Evolutionary conservation across 2,113 vertebrate genomes (phyloP).

Genomic region (Odobenus rosmarus): DNA sequence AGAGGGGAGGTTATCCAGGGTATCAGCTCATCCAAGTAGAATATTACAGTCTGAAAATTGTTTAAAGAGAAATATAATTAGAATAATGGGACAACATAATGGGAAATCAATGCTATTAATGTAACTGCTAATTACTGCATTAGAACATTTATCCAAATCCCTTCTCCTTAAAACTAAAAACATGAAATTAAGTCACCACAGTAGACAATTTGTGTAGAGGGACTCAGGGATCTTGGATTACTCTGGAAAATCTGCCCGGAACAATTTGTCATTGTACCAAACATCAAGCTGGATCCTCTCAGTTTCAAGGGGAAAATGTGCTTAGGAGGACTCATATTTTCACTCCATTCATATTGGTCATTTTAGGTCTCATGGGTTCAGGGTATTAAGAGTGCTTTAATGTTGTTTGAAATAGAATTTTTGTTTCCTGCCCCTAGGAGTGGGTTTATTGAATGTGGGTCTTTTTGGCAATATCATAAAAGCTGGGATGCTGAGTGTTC

Average conservation of each 20-base stretch:
- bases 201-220: constrained; percentile 61
- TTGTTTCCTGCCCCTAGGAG: background rate
- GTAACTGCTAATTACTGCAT: constrained; percentile 81
- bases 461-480: background rate
- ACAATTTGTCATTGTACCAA: background rate
- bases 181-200: constrained; percentile 77
- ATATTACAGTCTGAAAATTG: constrained; percentile 76
- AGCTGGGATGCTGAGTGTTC: background rate
- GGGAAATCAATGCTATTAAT: constrained; percentile 81
- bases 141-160: constrained; percentile 80
- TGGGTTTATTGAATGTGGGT: background rate
- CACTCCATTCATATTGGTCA: background rate
- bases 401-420: background rate
- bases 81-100: constrained; percentile 77
- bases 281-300: background rate
- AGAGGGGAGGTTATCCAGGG: constrained; percentile 46
- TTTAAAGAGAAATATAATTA: constrained; percentile 82
- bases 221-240: constrained; percentile 32
- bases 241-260: constrained; percentile 52
- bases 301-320: background rate
- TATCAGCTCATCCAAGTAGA: constrained; percentile 56
- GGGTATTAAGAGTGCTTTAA: background rate
- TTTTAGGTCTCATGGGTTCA: background rate
- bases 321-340: background rate
- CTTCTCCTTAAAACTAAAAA: constrained; percentile 75